Base-by-base conservation (phyloP, 1,140 invertebrate genomes). In the Pachypsylla venusta region DNA sequence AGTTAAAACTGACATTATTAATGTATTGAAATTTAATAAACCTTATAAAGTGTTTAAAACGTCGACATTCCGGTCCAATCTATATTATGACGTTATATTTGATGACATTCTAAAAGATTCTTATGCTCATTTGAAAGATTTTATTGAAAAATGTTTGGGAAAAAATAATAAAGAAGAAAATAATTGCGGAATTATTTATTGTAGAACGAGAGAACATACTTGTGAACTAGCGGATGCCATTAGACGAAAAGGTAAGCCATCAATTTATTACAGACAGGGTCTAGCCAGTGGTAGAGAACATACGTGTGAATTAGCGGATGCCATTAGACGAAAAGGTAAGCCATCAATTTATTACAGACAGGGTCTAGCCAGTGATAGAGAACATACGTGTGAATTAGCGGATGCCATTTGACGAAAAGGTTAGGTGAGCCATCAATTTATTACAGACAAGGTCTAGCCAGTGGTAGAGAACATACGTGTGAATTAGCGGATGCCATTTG, bases 91-190 rank as follows among this genome's bases (percentile, higher is more conserved):
- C 67, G 76, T 86, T 20, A 66, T 72, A n/a, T 91, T 85, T 73
- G 87, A 87, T 70, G 89, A 93, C 67, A 75, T 80, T 16, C 71
- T 93, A 35, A 76, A 81, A 60, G 80, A 92, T 73, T 81, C 87
- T 61, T 84, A 82, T 67, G 76, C 79, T 30, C 83, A 94, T 72
- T 74, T 94, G 57, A 78, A 79, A 59, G 70, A 78, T 10, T 91
- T 88, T 76, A 77, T 84, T 28, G 68, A 70, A 25, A 73, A 79
- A 69, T 72, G 76, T 70, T 64, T 81, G 25, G 64, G 67, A 25
- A 60, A 60, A 26, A 61, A 64, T 25, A 53, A 42, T 35, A 30
- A 57, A 55, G 35, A 10, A 26, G 35, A 10, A 26, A 57, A 64
- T 60, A 58, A 68, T 1, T 80, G 78, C 72, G 83, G 81, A 19